phyloP scores from a whole-genome alignment of 1,140 invertebrate genomes.

The Halesus radiatus region DNA sequence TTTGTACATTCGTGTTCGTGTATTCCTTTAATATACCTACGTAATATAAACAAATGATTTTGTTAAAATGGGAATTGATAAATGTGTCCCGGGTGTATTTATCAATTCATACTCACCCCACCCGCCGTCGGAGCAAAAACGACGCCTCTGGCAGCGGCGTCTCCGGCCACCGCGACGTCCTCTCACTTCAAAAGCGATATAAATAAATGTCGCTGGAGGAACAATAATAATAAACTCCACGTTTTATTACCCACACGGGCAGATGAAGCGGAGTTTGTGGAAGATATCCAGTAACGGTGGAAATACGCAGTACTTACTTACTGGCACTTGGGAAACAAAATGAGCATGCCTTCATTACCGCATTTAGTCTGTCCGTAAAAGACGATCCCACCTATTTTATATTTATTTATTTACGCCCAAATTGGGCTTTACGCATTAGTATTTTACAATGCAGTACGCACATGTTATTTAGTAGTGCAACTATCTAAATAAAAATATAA shows the following conservation, averaged over 20 bases:
- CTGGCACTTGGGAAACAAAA: neutral
- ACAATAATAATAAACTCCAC: neutral
- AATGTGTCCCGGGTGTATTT: neutral
- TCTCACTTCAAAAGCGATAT: slow-evolving; percentile 13
- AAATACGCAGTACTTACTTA: neutral
- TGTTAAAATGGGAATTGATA: neutral
- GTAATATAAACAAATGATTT: neutral
- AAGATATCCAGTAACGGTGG: neutral
- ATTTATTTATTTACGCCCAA: no score
- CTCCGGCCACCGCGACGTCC: slow-evolving; percentile 13
- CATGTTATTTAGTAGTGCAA: no score
- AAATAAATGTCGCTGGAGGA: slow-evolving; percentile 20
- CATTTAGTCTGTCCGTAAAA: neutral
- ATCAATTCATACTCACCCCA: neutral
- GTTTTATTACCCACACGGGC: neutral
- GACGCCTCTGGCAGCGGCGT: neutral
- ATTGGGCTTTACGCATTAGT: no score
- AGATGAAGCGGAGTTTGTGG: neutral
- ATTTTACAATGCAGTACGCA: no score
- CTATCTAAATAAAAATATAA: no score
- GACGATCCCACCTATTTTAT: no score
- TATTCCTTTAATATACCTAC: neutral
- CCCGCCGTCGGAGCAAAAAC: neutral
- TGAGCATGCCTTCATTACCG: neutral
- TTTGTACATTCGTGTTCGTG: neutral